A percentile compares a stretch with the other conserved stretches of the same genome.
phyloP scores from a whole-genome alignment of 2,888 invertebrate species.

The Carpatolechia fugitivella region DNA sequence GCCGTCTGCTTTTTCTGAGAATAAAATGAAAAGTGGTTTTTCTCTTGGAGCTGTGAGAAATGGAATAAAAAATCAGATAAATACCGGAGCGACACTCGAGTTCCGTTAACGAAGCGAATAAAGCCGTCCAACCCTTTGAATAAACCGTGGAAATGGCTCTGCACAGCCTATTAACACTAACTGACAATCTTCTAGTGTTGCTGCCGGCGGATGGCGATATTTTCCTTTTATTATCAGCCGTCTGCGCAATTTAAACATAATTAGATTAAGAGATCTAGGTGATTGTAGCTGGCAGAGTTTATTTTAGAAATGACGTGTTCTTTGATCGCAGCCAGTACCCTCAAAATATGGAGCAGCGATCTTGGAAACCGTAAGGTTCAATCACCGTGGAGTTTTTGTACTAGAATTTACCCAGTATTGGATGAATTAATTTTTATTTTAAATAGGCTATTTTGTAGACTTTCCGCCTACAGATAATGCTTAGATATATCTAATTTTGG shows the following conservation, averaged over 20 bases:
- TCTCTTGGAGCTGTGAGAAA: constrained; percentile 27
- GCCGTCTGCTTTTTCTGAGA: not conserved
- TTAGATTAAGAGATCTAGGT: constrained; percentile 61
- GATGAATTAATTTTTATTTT: no score
- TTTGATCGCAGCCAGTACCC: constrained; percentile 24
- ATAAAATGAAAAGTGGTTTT: constrained; percentile 15
- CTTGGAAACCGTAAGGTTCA: no score
- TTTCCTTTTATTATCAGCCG: constrained; percentile 68
- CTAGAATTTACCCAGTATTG: no score
- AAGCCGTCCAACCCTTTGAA: constrained; percentile 66
- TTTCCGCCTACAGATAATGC: no score
- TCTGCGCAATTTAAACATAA: constrained; percentile 47
- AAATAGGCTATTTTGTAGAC: no score
- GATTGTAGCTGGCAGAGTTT: constrained; percentile 39
- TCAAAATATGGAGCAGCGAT: no score
- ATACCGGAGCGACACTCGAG: constrained; percentile 50
- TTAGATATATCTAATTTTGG: no score
- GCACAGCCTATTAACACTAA: constrained; percentile 68
- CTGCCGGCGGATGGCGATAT: constrained; percentile 61
- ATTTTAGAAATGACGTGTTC: constrained; percentile 39
- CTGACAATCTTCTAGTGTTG: constrained; percentile 63
- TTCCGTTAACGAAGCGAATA: constrained; percentile 67
- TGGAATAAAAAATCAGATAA: constrained; percentile 55
- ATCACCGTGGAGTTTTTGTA: no score
- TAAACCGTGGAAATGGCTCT: constrained; percentile 62